Evolutionary conservation across 2,797 vertebrate genomes (phyloP).

Genomic region (Centroberyx gerrardi): DNA sequence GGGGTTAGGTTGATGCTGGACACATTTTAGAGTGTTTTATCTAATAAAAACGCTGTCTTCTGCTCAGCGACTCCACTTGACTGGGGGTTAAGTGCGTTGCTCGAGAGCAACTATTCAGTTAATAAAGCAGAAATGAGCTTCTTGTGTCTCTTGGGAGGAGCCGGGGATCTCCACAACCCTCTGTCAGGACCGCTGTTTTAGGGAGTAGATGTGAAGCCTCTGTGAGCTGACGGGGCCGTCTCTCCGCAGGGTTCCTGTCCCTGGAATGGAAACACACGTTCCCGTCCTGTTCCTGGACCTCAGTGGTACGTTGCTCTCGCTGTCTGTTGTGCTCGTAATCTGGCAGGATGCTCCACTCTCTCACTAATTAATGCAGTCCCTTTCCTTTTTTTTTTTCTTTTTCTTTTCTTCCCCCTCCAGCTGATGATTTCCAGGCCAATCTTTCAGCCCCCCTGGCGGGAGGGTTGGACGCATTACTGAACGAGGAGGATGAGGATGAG

Average conservation of each 20-base stretch:
- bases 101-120: background rate
- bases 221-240: conserved; percentile 9
- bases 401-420: conserved; percentile 70
- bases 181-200: background rate
- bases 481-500: conserved; percentile 92
- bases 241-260: conserved; percentile 89
- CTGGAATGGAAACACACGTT: conserved; percentile 97
- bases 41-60: too few relatives aligned
- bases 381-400: background rate
- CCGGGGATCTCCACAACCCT: too few relatives aligned
- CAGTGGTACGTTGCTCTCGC: conserved; percentile 85
- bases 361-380: background rate
- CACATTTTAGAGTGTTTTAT: too few relatives aligned
- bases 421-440: conserved; percentile 95
- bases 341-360: background rate
- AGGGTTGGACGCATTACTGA: conserved; percentile 91
- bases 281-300: conserved; percentile 97
- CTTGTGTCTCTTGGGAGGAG: too few relatives aligned
- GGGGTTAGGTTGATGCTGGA: too few relatives aligned
- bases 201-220: background rate
- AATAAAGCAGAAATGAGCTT: background rate
- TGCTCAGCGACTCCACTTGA: too few relatives aligned
- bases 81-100: background rate
- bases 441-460: conserved; percentile 89
- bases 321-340: background rate